Percentiles rank a stretch among this genome's conserved stretches.
These are phyloP conservation scores for Acanthosepion lycidas DNA, from an alignment of 2,888 invertebrate species.

Conservation along the genomic window DNA sequence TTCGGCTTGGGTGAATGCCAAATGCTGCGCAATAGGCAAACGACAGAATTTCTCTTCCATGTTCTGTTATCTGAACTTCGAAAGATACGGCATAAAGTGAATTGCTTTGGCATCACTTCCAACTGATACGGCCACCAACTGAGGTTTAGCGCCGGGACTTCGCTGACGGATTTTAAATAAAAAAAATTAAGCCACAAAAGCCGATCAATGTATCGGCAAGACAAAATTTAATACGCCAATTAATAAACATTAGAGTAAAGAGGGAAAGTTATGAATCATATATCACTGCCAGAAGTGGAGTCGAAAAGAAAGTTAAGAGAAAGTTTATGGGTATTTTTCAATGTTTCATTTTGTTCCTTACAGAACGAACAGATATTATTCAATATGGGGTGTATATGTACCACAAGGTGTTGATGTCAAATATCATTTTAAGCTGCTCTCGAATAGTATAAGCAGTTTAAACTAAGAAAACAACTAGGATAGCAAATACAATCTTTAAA, in stretches of 20 bases:
- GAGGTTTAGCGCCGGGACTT: slow-evolving; percentile 4
- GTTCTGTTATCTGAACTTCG: background rate
- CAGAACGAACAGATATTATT: too few species aligned
- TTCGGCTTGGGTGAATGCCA: background rate
- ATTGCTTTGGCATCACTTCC: background rate
- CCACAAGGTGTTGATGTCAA: too few species aligned
- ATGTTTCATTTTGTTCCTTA: too few species aligned
- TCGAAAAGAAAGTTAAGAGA: too few species aligned
- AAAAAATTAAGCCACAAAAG: background rate
- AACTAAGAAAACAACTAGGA: too few species aligned
- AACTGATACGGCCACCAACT: slow-evolving; percentile 2
- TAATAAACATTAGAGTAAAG: background rate
- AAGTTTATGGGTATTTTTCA: too few species aligned
- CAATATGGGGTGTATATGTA: too few species aligned
- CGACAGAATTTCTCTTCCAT: background rate
- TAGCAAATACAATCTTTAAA: too few species aligned
- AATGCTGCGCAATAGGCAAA: background rate
- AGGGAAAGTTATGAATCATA: too few species aligned
- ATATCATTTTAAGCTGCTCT: too few species aligned
- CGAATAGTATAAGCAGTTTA: too few species aligned
- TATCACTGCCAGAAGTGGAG: too few species aligned
- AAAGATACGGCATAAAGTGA: background rate
- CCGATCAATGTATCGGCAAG: background rate
- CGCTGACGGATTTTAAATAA: background rate
- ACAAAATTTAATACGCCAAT: slow-evolving; percentile 20